Evolutionary conservation across 2,113 vertebrate genomes (phyloP).

Genomic region (Phrynosoma platyrhinos): DNA sequence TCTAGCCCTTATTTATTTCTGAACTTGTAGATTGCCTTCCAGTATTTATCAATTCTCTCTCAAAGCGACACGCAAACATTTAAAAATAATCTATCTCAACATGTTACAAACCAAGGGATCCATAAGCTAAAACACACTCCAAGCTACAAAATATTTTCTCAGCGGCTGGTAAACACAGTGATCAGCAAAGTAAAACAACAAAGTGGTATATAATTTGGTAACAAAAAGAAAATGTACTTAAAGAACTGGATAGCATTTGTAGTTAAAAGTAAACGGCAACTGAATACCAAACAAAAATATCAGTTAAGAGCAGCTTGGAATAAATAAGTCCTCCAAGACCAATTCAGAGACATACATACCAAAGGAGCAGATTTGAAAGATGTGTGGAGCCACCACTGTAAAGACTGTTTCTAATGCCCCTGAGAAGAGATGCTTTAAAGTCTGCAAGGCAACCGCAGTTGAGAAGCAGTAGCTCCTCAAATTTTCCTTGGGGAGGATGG

Average conservation of each 20-base stretch:
- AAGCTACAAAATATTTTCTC: background rate
- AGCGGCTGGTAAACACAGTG: background rate
- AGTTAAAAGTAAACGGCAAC: background rate
- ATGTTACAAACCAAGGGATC: background rate
- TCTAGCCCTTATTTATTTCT: background rate
- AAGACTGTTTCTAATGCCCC: background rate
- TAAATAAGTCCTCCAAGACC: background rate
- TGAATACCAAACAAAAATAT: background rate
- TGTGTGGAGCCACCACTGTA: background rate
- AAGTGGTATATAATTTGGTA: too few relatives aligned
- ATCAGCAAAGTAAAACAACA: background rate
- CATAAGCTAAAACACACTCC: background rate
- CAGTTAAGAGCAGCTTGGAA: background rate
- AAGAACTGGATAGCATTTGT: background rate
- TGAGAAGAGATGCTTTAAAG: background rate
- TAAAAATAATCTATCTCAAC: background rate
- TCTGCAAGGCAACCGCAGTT: too few relatives aligned
- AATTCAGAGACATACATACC: background rate
- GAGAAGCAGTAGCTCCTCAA: too few relatives aligned
- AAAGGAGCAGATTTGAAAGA: background rate
- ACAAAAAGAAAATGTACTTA: background rate
- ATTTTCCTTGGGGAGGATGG: background rate
- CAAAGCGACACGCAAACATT: background rate
- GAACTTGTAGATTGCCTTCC: background rate
- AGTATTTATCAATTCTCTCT: background rate